Percentiles rank a stretch among this genome's conserved stretches.
Evolutionary conservation across 2,888 invertebrate species (phyloP).

Genomic region (Tetragnatha montana): DNA sequence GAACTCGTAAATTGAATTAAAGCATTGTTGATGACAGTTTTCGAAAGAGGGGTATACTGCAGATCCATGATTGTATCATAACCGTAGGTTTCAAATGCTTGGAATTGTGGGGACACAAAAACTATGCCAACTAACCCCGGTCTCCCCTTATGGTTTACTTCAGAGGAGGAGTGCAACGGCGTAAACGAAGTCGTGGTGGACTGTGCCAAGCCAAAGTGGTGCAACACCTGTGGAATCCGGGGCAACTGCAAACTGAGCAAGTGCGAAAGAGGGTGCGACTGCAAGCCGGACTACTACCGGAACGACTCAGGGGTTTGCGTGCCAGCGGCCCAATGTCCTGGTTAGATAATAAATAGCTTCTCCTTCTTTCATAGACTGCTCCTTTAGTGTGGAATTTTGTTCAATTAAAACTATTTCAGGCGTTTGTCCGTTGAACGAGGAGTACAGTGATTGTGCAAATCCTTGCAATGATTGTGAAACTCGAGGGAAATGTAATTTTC

Average conservation of each 20-base stretch:
- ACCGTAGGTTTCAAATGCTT: too few species aligned
- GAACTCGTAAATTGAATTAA: too few species aligned
- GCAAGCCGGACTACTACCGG: constrained; percentile 14
- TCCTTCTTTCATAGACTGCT: background rate
- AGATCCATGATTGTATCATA: too few species aligned
- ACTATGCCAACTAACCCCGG: too few species aligned
- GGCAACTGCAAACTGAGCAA: background rate
- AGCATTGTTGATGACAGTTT: too few species aligned
- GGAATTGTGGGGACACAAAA: too few species aligned
- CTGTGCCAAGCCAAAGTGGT: constrained; percentile 10
- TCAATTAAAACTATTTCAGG: background rate
- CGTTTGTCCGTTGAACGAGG: constrained; percentile 24
- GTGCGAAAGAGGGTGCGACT: constrained; percentile 4
- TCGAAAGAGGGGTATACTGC: too few species aligned
- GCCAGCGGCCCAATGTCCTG: constrained; percentile 40
- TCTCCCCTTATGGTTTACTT: too few species aligned
- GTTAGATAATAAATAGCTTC: background rate
- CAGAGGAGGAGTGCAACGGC: constrained; percentile 6
- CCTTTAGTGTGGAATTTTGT: too few species aligned
- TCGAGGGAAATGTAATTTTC: constrained; percentile 32
- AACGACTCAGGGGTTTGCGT: constrained; percentile 33
- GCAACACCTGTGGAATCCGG: constrained; percentile 20
- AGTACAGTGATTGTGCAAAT: constrained; percentile 28
- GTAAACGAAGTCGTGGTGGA: constrained; percentile 40
- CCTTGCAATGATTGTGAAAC: constrained; percentile 53